Evolutionary conservation across 2,113 vertebrate genomes (phyloP), one percentile per base, ranked within the genome.

Genomic region (Monopterus albus): DNA sequence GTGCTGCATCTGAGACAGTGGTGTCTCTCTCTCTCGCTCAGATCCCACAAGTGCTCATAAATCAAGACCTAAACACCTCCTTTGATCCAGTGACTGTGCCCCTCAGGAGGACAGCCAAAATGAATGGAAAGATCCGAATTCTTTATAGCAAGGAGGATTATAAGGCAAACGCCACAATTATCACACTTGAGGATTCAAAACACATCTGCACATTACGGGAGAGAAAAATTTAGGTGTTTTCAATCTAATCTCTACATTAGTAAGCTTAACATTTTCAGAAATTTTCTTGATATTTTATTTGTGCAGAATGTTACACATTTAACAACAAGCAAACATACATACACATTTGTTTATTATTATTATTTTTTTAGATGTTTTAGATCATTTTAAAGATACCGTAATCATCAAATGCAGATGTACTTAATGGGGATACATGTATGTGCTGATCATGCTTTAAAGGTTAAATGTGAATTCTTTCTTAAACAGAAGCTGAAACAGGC

Each of bases 51-150:
- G 90, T 83, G 69, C 83, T 84, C 89, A 85, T 91, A 92, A 92
- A 93, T 93, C 89, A 91, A 86, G 87, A 87, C 86, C 91, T 90
- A 89, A 91, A 91, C 87, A 92, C 91, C 90, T 89, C 92, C 90
- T 92, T 88, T 86, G 88, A 93, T 92, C 90, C 91, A 91, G 86
- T 81, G 83, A 89, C 89, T 87, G 84, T 87, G 83, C 91, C 88
- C 90, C 82, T 86, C 73, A 84, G 90, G 87, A 91, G 84, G 75
- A 83, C 78, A 85, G 86, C 88, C 90, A 88, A 91, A 91, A 66
- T 88, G 65, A 87, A 86, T 86, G 88, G 89, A 70, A 79, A 89
- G 79, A 88, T 88, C 77, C 89, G 87, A 88, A 87, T 86, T 89
- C 83, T 87, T 87, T 83, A 84, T 79, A 86, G 78, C 79, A 65